Base-by-base conservation (phyloP, 2,797 vertebrate species). In the Fistularia tabacaria region DNA sequence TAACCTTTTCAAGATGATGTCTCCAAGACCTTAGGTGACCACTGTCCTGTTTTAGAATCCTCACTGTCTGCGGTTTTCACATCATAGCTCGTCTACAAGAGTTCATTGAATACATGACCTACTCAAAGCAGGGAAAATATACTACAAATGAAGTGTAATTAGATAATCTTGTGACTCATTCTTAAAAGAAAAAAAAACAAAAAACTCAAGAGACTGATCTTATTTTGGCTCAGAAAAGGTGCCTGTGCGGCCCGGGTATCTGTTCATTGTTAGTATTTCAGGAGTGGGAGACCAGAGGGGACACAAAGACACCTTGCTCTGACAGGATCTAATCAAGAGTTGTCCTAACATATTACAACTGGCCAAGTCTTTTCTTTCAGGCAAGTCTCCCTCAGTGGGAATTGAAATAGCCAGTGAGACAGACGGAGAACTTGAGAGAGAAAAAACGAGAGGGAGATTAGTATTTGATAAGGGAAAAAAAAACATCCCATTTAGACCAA, bases 1-100 rank as follows among this genome's bases (percentile, higher is more conserved):
- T 88, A 88, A 88, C 88, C 87, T 89, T 90, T 89, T 88, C 87
- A 89, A 73, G 66, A 57, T 85, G 85, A 88, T 74, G 75, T 71
- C 71, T 75, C 60, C 1, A 50, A 79, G 82, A 87, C 86, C 84
- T 79, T 83, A 67, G 61, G 74, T 81, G 76, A 66, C 74, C 82
- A 69, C 50, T 15, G 78, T 64, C 38, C 47, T 25, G 72, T 66
- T 76, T 60, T 38, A 65, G 59, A 72, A 73, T 49, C 63, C 65
- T 66, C 69, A 51, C 15, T 74, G 74, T 79, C 74, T 69, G 74
- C 49, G 54, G 63, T 57, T 63, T 82, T 79, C 57, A 62, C 53
- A 49, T 53, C 43, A 25, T 1, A 36, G 51, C 59, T 66, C 54
- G 41, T 61, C 49, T 51, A 51, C 37, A 53, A 65, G 45, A 63